These are phyloP conservation scores for Eupristina koningsbergeri DNA, from an alignment of 1,140 invertebrate species.

Conservation along the genomic window DNA sequence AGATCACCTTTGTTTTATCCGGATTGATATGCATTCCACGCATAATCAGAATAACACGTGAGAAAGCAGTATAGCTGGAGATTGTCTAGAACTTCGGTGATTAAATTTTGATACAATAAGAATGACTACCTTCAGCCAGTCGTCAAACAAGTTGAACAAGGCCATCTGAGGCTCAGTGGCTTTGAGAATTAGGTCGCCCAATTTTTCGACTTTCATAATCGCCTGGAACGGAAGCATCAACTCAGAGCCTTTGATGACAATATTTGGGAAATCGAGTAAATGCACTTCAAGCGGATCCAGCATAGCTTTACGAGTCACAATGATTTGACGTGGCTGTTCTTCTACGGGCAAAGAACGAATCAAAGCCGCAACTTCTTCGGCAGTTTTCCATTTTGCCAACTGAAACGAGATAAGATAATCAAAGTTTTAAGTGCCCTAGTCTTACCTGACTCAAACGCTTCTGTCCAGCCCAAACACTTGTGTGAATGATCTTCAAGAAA, in stretches of 20 bases:
- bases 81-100: no score
- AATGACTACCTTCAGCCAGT: constrained; percentile 99
- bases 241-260: constrained; percentile 99
- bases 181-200: constrained; percentile 98
- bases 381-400: constrained; percentile 99
- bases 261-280: constrained; percentile 99
- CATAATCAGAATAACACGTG: constrained; percentile 95
- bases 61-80: constrained; percentile 97
- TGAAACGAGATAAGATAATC: no score
- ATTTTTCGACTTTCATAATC: constrained; percentile 99
- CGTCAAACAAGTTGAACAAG: constrained; percentile 98
- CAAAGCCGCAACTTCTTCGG: constrained; percentile 99
- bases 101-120: no score
- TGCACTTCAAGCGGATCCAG: constrained; percentile 99
- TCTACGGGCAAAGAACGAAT: constrained; percentile 99
- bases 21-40: constrained; percentile 99
- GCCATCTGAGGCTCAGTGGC: constrained; percentile 99
- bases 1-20: constrained; percentile 96
- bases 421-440: no score
- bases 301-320: constrained; percentile 99
- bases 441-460: constrained; percentile 93
- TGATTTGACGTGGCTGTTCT: constrained; percentile 99
- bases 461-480: constrained; percentile 99
- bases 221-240: constrained; percentile 99
- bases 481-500: constrained; percentile 99